A percentile compares a stretch with the other conserved stretches of the same genome.
These are phyloP conservation scores for Dynastes maya DNA, from an alignment of 2,888 invertebrate genomes.

Conservation along the genomic window DNA sequence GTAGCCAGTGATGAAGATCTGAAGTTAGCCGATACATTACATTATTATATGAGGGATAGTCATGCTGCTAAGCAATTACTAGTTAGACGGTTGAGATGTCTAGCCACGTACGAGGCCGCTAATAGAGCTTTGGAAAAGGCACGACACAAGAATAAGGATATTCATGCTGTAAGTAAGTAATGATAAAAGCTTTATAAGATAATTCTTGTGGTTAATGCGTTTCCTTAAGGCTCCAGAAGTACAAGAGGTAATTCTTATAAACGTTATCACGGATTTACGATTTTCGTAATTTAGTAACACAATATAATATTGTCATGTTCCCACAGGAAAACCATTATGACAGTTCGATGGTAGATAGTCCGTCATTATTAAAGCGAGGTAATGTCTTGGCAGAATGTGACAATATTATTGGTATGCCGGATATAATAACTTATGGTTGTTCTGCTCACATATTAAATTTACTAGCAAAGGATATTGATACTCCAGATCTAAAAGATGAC, in stretches of 20 bases:
- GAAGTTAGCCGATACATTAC: slow-evolving; percentile 95
- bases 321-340: no score
- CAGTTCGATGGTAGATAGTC: no score
- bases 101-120: slow-evolving; percentile 96
- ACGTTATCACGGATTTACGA: slow-evolving; percentile 13
- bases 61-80: slow-evolving; percentile 96
- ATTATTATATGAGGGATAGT: slow-evolving; percentile 98
- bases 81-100: slow-evolving; percentile 88
- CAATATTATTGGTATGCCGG: no score
- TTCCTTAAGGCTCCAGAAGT: slow-evolving; percentile 68
- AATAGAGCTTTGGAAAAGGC: slow-evolving; percentile 97
- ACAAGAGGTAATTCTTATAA: slow-evolving; percentile 66
- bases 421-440: no score
- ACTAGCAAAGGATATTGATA: no score
- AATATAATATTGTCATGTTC: background rate
- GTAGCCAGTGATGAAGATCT: slow-evolving; percentile 98
- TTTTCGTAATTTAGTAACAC: background rate
- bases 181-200: slow-evolving; percentile 15
- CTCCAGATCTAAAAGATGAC: no score
- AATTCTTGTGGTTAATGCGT: slow-evolving; percentile 37
- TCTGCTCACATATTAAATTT: no score
- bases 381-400: no score
- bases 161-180: slow-evolving; percentile 86
- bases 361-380: no score
- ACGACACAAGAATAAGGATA: slow-evolving; percentile 96